phyloP scores from a whole-genome alignment of 2,888 invertebrate genomes.

The Tiphia femorata region DNA sequence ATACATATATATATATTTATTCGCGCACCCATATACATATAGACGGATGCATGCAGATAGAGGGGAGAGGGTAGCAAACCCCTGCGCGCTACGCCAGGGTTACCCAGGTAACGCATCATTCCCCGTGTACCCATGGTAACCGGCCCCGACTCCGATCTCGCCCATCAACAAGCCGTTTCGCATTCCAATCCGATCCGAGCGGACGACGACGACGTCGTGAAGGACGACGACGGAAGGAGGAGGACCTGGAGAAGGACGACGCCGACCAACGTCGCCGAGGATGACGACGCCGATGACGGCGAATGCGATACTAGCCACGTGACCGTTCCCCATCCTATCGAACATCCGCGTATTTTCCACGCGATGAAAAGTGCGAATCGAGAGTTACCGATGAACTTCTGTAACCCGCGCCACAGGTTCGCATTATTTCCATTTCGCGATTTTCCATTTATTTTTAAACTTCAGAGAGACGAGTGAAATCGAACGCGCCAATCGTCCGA shows the following conservation, averaged over 20 bases:
- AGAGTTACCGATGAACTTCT: background rate
- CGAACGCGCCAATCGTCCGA: no score
- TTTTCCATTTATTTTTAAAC: no score
- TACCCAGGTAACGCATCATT: constrained; percentile 62
- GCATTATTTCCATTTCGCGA: no score
- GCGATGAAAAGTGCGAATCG: constrained; percentile 16
- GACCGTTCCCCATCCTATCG: constrained; percentile 18
- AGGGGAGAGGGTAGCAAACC: constrained; percentile 33
- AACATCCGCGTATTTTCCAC: constrained; percentile 19
- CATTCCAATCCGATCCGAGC: constrained; percentile 40
- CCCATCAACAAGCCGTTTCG: constrained; percentile 57
- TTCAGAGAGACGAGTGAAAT: no score
- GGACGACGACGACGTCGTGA: constrained; percentile 26
- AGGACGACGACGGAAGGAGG: no score
- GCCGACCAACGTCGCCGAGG: constrained; percentile 7
- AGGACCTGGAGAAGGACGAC: background rate
- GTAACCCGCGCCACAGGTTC: no score
- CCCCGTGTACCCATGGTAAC: constrained; percentile 60
- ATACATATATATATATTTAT: background rate
- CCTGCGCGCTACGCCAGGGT: constrained; percentile 43
- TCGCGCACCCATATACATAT: background rate
- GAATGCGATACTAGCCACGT: constrained; percentile 41
- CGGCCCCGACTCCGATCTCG: constrained; percentile 48
- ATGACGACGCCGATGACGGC: background rate
- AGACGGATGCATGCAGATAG: background rate